Evolutionary conservation across 2,888 invertebrate genomes (phyloP).

Genomic region (Agrochola lota): DNA sequence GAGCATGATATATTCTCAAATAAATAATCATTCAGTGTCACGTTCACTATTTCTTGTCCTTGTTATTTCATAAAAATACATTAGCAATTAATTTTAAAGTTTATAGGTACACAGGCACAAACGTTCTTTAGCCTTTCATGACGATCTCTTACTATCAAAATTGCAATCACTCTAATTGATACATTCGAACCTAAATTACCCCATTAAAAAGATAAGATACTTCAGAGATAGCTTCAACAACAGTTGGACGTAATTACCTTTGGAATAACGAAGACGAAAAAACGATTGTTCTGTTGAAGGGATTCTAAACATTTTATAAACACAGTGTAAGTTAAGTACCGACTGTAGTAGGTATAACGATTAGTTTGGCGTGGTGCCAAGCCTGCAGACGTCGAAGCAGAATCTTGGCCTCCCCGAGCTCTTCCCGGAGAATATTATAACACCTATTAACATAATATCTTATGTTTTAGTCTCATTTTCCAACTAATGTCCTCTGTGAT

Average conservation of each 20-base stretch:
- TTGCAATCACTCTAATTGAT: constrained; percentile 45
- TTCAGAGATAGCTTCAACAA: constrained; percentile 49
- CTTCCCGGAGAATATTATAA: constrained; percentile 73
- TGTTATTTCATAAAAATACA: constrained; percentile 42
- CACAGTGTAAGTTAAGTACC: constrained; percentile 65
- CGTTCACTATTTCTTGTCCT: constrained; percentile 48
- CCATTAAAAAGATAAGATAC: constrained; percentile 55
- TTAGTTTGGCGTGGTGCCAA: constrained; percentile 74
- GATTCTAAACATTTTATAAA: constrained; percentile 62
- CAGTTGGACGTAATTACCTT: constrained; percentile 54
- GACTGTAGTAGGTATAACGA: constrained; percentile 65
- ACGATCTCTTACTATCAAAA: constrained; percentile 35
- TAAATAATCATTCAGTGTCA: constrained; percentile 25
- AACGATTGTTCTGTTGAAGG: constrained; percentile 38
- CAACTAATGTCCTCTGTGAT: constrained; percentile 67
- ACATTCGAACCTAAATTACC: constrained; percentile 46
- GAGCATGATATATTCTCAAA: constrained; percentile 28
- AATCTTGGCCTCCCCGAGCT: constrained; percentile 70
- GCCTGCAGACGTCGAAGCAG: constrained; percentile 77
- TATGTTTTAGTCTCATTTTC: constrained; percentile 74
- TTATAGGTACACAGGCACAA: constrained; percentile 4
- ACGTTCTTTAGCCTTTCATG: constrained; percentile 16
- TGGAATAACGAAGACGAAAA: constrained; percentile 29
- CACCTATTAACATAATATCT: constrained; percentile 78
- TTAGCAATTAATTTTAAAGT: constrained; percentile 30